Evolutionary conservation across 2,888 invertebrate genomes (phyloP).

Genomic region (Mesopsocus fuscifrons): DNA sequence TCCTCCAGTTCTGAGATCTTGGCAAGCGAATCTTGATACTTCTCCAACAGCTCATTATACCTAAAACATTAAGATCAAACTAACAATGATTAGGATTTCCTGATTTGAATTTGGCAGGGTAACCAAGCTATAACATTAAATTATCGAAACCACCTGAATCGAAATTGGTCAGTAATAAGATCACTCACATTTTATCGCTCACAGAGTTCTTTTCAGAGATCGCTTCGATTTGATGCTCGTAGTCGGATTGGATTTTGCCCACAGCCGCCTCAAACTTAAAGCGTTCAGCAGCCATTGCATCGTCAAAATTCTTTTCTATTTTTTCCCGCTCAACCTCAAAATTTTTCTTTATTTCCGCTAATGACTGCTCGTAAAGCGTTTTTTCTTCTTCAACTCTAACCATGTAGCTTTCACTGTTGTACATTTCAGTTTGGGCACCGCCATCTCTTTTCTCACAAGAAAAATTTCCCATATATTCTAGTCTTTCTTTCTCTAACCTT

Average conservation of each 20-base stretch:
- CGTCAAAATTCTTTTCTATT: slow-evolving; percentile 5
- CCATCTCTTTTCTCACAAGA: background rate
- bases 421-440: background rate
- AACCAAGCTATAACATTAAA: too few species aligned
- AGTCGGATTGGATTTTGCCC: background rate
- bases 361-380: slow-evolving; percentile 33
- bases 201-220: background rate
- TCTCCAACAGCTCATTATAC: slow-evolving; percentile 22
- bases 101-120: too few species aligned
- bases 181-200: too few species aligned
- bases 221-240: background rate
- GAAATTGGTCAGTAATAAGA: too few species aligned
- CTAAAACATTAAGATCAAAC: slow-evolving; percentile 17
- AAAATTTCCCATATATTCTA: slow-evolving; percentile 20
- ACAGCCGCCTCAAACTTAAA: slow-evolving; percentile 6
- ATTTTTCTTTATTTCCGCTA: slow-evolving; percentile 55
- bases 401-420: background rate
- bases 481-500: slow-evolving; percentile 42
- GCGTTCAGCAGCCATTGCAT: background rate
- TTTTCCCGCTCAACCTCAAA: slow-evolving; percentile 37
- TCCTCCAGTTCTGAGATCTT: slow-evolving; percentile 49
- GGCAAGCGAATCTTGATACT: slow-evolving; percentile 47
- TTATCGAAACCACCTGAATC: too few species aligned
- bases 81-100: too few species aligned
- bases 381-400: slow-evolving; percentile 26